Conservation (phyloP, 2,797 vertebrate species). For the Mormyrus proboscirostris region DNA sequence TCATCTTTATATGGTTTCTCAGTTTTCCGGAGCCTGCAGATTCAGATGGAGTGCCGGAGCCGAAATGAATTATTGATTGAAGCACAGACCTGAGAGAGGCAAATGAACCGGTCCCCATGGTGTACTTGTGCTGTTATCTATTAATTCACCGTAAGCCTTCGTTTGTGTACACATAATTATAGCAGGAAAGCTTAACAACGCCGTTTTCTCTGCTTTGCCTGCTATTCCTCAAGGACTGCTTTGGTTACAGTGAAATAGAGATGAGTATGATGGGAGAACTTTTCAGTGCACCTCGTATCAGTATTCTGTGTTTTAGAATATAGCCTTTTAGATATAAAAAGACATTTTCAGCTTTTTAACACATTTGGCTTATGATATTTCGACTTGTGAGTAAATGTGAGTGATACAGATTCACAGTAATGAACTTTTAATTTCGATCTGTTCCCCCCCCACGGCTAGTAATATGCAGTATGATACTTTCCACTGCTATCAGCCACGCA, state of each 20-base stretch:
- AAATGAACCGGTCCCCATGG: slow-evolving; percentile 46
- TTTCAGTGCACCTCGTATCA: background rate
- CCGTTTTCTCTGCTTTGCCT: background rate
- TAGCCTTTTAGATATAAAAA: background rate
- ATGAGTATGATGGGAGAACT: background rate
- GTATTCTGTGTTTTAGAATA: background rate
- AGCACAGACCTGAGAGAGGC: slow-evolving; percentile 42
- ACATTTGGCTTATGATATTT: background rate
- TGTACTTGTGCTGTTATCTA: slow-evolving; percentile 46
- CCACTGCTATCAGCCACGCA: background rate
- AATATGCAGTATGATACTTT: background rate
- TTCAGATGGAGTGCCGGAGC: slow-evolving; percentile 58
- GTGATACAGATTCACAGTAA: background rate
- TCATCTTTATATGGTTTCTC: slow-evolving; percentile 48
- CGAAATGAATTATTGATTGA: slow-evolving; percentile 63
- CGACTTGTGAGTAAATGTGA: background rate
- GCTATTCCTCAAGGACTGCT: background rate
- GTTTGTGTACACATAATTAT: slow-evolving; percentile 27
- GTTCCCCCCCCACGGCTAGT: background rate
- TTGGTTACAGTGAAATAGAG: background rate
- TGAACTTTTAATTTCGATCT: background rate
- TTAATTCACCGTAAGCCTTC: slow-evolving; percentile 48
- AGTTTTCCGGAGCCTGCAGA: slow-evolving; percentile 34
- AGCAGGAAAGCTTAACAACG: slow-evolving; percentile 8
- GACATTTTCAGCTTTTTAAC: background rate